Conservation (phyloP, 2,888 invertebrate species). For the Melinaea menophilus region DNA sequence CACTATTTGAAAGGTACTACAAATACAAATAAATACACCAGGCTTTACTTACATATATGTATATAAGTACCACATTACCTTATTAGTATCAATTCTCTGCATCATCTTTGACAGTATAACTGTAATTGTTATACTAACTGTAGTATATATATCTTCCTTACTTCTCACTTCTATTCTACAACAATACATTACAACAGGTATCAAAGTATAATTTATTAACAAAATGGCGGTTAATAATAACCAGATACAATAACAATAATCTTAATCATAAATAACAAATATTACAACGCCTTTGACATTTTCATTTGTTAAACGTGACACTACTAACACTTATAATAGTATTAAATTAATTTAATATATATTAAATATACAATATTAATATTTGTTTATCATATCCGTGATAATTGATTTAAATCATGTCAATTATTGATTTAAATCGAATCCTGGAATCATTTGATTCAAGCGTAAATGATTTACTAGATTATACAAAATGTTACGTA, state of each 20-base stretch:
- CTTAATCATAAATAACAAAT: constrained; percentile 8
- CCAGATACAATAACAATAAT: background rate
- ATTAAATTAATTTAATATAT: background rate
- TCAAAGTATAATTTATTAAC: background rate
- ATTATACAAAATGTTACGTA: too few species aligned
- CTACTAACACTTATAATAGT: constrained; percentile 1
- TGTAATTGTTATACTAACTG: too few species aligned
- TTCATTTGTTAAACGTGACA: constrained; percentile 25
- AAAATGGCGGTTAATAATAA: background rate
- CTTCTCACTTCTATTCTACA: too few species aligned
- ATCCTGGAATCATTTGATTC: too few species aligned
- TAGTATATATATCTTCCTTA: too few species aligned
- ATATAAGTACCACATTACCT: too few species aligned
- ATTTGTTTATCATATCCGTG: constrained; percentile 1
- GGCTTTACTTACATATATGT: too few species aligned
- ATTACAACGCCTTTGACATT: constrained; percentile 19
- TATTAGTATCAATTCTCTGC: too few species aligned
- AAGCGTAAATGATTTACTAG: too few species aligned
- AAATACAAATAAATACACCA: too few species aligned
- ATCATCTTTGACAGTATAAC: too few species aligned
- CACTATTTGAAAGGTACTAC: too few species aligned
- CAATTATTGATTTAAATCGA: background rate
- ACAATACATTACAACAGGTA: background rate
- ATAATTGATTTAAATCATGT: background rate
- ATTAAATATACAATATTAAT: background rate